Percentiles rank a stretch among this genome's conserved stretches.
Evolutionary conservation across 1,140 invertebrate genomes (phyloP).

Genomic region (Pseudomyrmex dendroicus): DNA sequence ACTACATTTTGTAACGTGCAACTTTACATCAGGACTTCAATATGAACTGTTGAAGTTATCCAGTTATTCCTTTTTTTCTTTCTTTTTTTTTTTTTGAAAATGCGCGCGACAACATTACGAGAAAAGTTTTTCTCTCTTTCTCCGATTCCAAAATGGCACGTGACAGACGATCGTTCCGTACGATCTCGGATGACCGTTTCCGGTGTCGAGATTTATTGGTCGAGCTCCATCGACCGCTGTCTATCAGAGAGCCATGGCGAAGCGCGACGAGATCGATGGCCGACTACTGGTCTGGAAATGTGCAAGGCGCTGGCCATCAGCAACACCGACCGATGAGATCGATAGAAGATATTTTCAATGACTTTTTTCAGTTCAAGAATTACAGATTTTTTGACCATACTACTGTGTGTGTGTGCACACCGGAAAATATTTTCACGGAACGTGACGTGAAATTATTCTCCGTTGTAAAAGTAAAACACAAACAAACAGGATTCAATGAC

Average conservation of each 20-base stretch:
- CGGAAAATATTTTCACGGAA: neutral
- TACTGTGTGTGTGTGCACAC: too few relatives aligned
- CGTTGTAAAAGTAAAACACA: neutral
- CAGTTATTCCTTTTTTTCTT: neutral
- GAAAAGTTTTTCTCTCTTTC: too few relatives aligned
- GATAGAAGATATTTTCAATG: neutral
- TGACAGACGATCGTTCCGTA: neutral
- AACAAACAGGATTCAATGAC: neutral
- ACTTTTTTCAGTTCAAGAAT: too few relatives aligned
- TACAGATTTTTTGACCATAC: too few relatives aligned
- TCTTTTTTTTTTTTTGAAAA: neutral
- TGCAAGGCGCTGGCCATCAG: neutral
- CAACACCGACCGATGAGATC: too few relatives aligned
- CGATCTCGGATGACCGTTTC: neutral
- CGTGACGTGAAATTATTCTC: neutral
- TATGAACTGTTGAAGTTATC: neutral
- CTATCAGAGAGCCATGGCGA: neutral
- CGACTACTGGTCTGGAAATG: conserved; percentile 9
- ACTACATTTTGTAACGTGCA: neutral
- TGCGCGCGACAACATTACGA: neutral
- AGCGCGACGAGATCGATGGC: neutral
- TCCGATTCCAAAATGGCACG: neutral
- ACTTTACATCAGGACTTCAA: neutral
- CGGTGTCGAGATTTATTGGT: conserved; percentile 5
- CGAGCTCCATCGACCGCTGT: neutral